Conservation (phyloP, 2,797 vertebrate species). For the Melopsittacus undulatus region DNA sequence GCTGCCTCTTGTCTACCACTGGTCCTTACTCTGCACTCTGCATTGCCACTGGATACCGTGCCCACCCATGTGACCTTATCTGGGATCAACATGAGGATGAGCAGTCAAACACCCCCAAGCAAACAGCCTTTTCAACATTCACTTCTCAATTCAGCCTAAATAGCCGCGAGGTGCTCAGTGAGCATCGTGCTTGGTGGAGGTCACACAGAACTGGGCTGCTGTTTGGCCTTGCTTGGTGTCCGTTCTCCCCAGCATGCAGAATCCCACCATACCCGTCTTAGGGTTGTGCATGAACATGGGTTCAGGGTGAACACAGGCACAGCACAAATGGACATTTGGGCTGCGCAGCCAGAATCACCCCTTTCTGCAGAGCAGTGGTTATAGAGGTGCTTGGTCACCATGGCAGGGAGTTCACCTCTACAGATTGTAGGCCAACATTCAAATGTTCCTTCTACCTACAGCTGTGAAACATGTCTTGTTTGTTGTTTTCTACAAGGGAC, state of each 20-base stretch:
- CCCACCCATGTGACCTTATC: neutral
- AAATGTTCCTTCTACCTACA: neutral
- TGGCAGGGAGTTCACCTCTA: neutral
- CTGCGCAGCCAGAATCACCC: neutral
- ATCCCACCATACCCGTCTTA: neutral
- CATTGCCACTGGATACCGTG: neutral
- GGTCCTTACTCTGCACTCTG: neutral
- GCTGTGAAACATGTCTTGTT: neutral
- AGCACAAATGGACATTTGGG: fast-evolving
- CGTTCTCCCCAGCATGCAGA: neutral
- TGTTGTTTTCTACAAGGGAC: neutral
- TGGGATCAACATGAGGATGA: neutral
- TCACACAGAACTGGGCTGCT: neutral
- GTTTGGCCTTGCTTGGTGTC: neutral
- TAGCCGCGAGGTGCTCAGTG: fast-evolving
- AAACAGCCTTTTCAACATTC: neutral
- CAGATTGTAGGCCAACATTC: neutral
- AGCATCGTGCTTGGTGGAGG: fast-evolving
- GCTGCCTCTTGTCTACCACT: neutral
- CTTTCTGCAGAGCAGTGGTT: neutral
- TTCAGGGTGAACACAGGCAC: neutral
- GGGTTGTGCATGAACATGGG: fast-evolving
- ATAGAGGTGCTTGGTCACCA: neutral
- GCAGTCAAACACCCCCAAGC: neutral
- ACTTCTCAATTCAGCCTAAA: neutral